These are phyloP conservation scores for Bos indicus DNA, from an alignment of 2,113 vertebrate genomes.

Conservation along the genomic window DNA sequence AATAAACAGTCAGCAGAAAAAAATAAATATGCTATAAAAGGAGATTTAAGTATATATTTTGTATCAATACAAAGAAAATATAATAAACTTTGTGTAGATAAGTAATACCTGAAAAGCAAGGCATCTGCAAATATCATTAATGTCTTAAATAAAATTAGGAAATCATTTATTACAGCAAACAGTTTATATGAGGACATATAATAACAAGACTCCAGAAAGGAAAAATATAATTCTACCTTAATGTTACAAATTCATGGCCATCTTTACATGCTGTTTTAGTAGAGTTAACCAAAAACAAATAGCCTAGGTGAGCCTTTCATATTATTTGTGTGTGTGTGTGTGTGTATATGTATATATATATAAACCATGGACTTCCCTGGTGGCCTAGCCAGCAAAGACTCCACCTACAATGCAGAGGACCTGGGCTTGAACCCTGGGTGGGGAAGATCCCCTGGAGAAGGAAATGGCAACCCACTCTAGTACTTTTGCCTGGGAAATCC, in stretches of 20 bases:
- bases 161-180: not conserved
- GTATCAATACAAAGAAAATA: conserved; percentile 7
- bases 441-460: not conserved
- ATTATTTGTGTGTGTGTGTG: not conserved
- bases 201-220: not conserved
- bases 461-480: not conserved
- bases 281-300: not conserved
- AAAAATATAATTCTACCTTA: not conserved
- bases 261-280: not conserved
- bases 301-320: not conserved
- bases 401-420: not conserved
- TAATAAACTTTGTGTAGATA: not conserved
- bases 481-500: not conserved
- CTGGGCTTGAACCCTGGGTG: not conserved
- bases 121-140: not conserved
- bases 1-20: conserved; percentile 46
- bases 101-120: not conserved
- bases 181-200: not conserved
- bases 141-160: not conserved
- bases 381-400: not conserved
- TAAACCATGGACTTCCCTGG: not conserved
- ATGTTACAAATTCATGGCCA: not conserved
- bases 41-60: conserved; percentile 16
- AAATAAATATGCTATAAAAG: conserved; percentile 39
- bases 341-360: not conserved